Base-by-base conservation (phyloP, 2,797 vertebrate genomes). In the Sebastes baramenuke region DNA sequence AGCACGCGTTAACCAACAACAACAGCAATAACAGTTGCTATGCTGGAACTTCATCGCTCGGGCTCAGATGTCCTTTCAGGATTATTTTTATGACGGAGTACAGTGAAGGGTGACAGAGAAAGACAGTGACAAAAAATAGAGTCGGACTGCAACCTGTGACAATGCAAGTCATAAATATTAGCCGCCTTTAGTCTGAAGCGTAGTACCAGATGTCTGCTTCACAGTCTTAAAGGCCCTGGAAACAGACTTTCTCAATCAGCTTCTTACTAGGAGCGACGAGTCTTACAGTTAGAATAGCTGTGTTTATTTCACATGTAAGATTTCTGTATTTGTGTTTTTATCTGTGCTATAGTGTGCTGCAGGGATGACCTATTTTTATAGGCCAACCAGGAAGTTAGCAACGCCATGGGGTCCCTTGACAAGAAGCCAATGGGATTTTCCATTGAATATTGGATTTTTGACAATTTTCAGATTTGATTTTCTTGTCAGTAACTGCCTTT, bases 1-100 rank as follows among this genome's bases (percentile, higher is more conserved):
- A 81, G 67, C 49, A 64, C 0, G 70, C 76, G 25, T 54, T 11
- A 14, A 73, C 83, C 83, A 88, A 87, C 88, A 76, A 81, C 72
- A 88, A 79, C 89, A 80, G 86, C 84, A 67, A 76, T 66, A 87
- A 88, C 87, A 89, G 89, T 82, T 89, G 89, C 84, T 67, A 46
- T 79, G 88, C 36, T 79, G 75, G 67, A 81, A 81, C 81, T 84
- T 84, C n/a, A 88, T 38, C n/a, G 30, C 87, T n/a, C 4, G 9
- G 59, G 83, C 85, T 90, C 86, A 38, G 59, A 82, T 88, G 81
- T 86, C 82, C 8, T 79, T 87, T 89, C 16, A 34, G 78, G 80
- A 80, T 81, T 89, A 73, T 84, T 88, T 91, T 88, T 78, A 29
- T 60, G 59, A 67, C 2, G 18, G 11, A 2, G 68, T 56, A 75